Evolutionary conservation across 2,113 vertebrate genomes (phyloP).

Genomic region (Cnemophilus loriae): DNA sequence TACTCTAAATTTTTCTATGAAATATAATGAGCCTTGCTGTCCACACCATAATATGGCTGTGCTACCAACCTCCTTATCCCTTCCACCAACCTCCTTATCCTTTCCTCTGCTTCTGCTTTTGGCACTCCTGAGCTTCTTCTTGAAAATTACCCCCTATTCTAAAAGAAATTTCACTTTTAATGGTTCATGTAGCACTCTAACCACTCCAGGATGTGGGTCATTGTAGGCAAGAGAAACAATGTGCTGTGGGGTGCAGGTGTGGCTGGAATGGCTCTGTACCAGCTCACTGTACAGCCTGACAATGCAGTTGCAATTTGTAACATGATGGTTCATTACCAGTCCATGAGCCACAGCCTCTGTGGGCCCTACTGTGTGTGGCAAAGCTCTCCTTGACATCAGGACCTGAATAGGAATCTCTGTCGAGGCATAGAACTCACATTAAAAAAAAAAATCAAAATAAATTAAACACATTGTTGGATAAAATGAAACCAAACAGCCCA

Average conservation of each 20-base stretch:
- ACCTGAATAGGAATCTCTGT: neutral
- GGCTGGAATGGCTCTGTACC: neutral
- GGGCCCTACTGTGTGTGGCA: neutral
- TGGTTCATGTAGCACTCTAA: neutral
- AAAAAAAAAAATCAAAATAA: neutral
- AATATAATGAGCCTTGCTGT: neutral
- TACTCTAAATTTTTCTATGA: neutral
- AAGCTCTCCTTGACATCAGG: neutral
- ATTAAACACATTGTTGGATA: neutral
- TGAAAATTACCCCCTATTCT: neutral
- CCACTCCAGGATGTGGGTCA: neutral
- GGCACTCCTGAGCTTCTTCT: neutral
- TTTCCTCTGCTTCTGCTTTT: neutral
- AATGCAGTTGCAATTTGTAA: neutral
- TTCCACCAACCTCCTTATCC: neutral
- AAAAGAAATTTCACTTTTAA: neutral
- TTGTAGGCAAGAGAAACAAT: constrained; percentile 7
- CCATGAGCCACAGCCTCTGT: neutral
- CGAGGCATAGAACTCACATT: neutral
- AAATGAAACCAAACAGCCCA: neutral
- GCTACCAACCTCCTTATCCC: neutral
- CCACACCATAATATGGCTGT: too few relatives aligned
- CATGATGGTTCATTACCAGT: neutral
- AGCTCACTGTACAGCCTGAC: neutral
- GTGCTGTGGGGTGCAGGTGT: neutral